phyloP scores from a whole-genome alignment of 2,888 invertebrate genomes.

The Pristionchus mayeri region DNA sequence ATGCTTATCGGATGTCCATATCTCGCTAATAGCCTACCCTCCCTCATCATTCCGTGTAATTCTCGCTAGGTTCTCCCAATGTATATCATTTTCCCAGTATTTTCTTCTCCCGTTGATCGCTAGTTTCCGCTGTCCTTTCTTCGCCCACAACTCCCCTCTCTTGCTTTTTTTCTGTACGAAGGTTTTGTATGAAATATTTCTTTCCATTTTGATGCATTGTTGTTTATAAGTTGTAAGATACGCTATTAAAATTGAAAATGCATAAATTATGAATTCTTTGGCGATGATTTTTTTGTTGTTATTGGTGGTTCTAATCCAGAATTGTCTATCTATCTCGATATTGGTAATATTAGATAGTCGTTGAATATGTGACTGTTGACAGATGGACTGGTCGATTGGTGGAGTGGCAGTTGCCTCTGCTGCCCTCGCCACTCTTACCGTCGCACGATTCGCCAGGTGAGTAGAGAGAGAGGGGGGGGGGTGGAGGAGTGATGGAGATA shows the following conservation, averaged over 20 bases:
- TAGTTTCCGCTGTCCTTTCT: neutral
- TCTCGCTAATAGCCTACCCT: neutral
- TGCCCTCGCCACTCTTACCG: neutral
- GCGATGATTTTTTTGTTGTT: neutral
- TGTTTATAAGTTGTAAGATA: constrained; percentile 33
- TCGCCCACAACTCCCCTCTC: neutral
- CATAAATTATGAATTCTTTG: neutral
- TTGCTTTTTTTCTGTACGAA: neutral
- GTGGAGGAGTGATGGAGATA: too few relatives aligned
- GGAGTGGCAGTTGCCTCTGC: neutral
- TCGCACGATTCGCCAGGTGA: neutral
- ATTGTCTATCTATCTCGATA: neutral
- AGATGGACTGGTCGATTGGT: constrained; percentile 17
- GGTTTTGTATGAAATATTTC: neutral
- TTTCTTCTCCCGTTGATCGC: constrained; percentile 15
- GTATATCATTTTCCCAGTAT: neutral
- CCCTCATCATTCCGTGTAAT: neutral
- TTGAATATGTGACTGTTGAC: neutral
- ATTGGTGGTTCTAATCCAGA: neutral
- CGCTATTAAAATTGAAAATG: constrained; percentile 1
- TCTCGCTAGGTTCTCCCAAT: neutral
- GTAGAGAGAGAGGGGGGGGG: too few relatives aligned
- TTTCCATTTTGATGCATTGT: constrained; percentile 24
- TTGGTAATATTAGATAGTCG: neutral
- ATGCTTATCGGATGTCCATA: neutral